Evolutionary conservation across 2,888 invertebrate species (phyloP), one percentile per base, ranked within the genome.

Genomic region (Campoplex nolae): DNA sequence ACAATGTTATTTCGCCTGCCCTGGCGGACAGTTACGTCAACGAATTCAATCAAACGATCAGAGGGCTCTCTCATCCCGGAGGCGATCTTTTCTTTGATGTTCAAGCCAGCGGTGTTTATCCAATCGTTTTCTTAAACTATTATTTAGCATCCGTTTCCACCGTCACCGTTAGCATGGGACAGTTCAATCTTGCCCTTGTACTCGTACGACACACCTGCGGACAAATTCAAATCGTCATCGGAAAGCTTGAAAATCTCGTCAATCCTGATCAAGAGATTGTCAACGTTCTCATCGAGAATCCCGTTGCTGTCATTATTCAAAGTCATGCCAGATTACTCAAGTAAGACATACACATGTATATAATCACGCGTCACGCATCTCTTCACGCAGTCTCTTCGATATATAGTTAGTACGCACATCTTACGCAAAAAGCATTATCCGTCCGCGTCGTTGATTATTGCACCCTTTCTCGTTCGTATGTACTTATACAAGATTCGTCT

Each of bases 41-140:
- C 4, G 87, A 84, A 51, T 11, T 58, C 45, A 89, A 89, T 42
- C 62, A 80, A 8, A 88, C 89, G 4, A 75, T 85, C 1, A 85
- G 88, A 81, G 77, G 79, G 0, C 82, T 86, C 62, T 68, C 68
- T 11, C 85, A 70, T 79, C 86, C 85, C 7, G 84, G 86, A 11
- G 68, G 67, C 23, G 84, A 84, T 71, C 65, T 85, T 11, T 81
- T 88, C 42, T 16, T 88, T 11, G 86, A 91, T 48, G 56, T 83
- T 16, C 88, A 80, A 65, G 58, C 65, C 13, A 89, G 82, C 9
- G 89, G 88, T 16, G 74, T 80, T 13, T 92, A 91, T 56, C 90
- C 91, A 48, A 85, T 92, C 11, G 86, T 90, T 0, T 91, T 92
- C 32, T 42, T 48, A 48, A 32, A 86, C 13, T 92, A 93, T 56